phyloP scores from a whole-genome alignment of 2,113 vertebrate genomes.

The Sapajus apella region DNA sequence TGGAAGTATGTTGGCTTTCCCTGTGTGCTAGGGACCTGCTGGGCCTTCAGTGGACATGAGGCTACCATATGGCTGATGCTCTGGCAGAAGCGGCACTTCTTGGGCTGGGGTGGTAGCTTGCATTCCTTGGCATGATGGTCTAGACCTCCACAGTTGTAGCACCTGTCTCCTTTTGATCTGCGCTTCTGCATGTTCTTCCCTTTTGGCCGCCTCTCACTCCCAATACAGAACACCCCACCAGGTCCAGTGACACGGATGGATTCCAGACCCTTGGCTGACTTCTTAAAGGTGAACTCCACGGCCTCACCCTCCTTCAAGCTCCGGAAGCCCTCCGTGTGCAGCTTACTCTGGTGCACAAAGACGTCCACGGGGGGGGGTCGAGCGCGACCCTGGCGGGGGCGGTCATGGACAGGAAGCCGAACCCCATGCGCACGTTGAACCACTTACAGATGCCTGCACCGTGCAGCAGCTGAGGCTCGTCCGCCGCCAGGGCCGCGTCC shows the following conservation, averaged over 20 bases:
- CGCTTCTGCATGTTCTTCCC: slow-evolving; percentile 96
- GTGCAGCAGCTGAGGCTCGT: too few species aligned
- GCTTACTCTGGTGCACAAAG: slow-evolving; percentile 90
- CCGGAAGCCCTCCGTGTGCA: slow-evolving; percentile 99
- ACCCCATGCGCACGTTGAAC: too few species aligned
- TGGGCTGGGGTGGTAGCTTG: slow-evolving; percentile 97
- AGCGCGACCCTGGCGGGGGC: too few species aligned
- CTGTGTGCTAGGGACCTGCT: slow-evolving; percentile 92
- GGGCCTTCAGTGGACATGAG: slow-evolving; percentile 93
- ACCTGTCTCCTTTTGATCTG: slow-evolving; percentile 95
- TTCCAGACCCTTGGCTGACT: slow-evolving; percentile 96
- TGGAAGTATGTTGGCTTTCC: slow-evolving; percentile 89
- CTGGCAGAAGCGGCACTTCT: slow-evolving; percentile 99
- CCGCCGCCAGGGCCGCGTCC: too few species aligned
- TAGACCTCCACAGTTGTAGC: slow-evolving; percentile 99
- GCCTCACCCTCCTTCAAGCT: slow-evolving; percentile 97
- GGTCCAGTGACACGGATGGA: slow-evolving; percentile 95
- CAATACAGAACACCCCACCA: slow-evolving; percentile 93
- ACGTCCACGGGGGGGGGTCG: too few species aligned
- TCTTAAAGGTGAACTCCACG: slow-evolving; percentile 97
- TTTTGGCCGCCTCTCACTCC: slow-evolving; percentile 95
- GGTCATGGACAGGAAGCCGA: too few species aligned
- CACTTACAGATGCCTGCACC: too few species aligned
- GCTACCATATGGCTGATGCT: slow-evolving; percentile 98
- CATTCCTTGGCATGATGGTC: slow-evolving; percentile 99